A percentile compares a stretch with the other conserved stretches of the same genome.
Conservation (phyloP, 2,797 vertebrate genomes). For the Xerus rutilus region DNA sequence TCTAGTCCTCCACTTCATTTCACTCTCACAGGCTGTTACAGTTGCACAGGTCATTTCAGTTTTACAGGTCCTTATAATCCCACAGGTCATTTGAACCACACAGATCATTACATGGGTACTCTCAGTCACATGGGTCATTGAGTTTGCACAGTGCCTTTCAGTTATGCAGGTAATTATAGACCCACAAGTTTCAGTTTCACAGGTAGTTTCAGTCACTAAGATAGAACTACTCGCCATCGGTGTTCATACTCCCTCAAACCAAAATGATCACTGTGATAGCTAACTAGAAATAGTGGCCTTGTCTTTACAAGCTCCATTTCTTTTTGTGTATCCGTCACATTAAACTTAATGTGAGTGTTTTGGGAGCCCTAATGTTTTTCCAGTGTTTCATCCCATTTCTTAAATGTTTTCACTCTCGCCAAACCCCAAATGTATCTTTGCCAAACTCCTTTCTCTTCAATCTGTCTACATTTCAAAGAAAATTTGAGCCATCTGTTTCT, state of each 20-base stretch:
- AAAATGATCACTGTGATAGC: background rate
- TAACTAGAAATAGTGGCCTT: background rate
- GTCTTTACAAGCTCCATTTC: background rate
- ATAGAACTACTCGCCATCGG: background rate
- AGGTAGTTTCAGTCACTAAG: background rate
- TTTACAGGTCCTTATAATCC: background rate
- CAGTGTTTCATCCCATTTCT: constrained; percentile 52
- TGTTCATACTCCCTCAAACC: background rate
- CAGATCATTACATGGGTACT: too few relatives aligned
- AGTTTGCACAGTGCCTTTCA: background rate
- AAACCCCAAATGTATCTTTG: constrained; percentile 67
- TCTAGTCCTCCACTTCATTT: background rate
- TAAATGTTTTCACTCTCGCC: constrained; percentile 72
- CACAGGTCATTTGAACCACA: too few relatives aligned
- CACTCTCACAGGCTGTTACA: background rate
- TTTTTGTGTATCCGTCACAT: background rate
- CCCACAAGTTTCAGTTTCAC: background rate
- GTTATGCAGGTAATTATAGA: background rate
- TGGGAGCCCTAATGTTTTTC: constrained; percentile 2
- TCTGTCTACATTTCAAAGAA: constrained; percentile 79
- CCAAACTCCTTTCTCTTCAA: constrained; percentile 72
- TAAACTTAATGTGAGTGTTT: background rate
- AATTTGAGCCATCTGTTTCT: constrained; percentile 78
- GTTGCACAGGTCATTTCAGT: background rate
- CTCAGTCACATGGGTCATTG: background rate